Evolutionary conservation across 2,113 vertebrate genomes (phyloP), one percentile per base, ranked within the genome.

Genomic region (Sander vitreus): DNA sequence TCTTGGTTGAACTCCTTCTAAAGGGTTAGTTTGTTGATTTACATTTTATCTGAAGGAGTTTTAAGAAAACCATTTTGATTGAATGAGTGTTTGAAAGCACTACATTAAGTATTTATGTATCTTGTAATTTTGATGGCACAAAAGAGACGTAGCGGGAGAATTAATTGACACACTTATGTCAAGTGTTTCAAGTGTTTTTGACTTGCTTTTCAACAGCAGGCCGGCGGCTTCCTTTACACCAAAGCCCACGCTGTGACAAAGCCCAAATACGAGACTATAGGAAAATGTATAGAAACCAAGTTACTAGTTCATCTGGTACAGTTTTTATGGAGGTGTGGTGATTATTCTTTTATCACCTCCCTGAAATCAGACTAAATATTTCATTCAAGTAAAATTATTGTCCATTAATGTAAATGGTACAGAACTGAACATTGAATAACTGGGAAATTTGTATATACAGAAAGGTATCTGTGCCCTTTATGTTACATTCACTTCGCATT

Each of bases 71-170:
- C 48, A 57, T 79, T 79, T 71, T 14, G 27, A 64, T 74, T 76
- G 67, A 80, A 58, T 69, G 70, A 81, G 69, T 25, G 76, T 81
- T 81, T 73, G 73, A 67, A 83, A 74, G 65, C 47, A 62, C 55
- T 15, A 23, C 75, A 77, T 73, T 48, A 82, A 75, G 79, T 91
- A 81, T 91, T 87, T 86, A 73, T 80, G 47, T 76, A 47, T 81
- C 53, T 60, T 65, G 23, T 84, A 36, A 74, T 79, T 87, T 63
- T 43, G 10, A 36, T 19, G 81, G 60, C 88, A 80, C 63, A 64
- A 48, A 66, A 71, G 13, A 74, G 63, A 76, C 3, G 6, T 21
- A 39, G 23, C 25, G 23, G 43, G 78, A 27, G 36, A 68, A 67
- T 43, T 36, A 18, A 72, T 19, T 54, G 65, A 60, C 27, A 10